Evolutionary conservation across 2,888 invertebrate species (phyloP).

Genomic region (Scaptodrosophila latifasciaeformis): DNA sequence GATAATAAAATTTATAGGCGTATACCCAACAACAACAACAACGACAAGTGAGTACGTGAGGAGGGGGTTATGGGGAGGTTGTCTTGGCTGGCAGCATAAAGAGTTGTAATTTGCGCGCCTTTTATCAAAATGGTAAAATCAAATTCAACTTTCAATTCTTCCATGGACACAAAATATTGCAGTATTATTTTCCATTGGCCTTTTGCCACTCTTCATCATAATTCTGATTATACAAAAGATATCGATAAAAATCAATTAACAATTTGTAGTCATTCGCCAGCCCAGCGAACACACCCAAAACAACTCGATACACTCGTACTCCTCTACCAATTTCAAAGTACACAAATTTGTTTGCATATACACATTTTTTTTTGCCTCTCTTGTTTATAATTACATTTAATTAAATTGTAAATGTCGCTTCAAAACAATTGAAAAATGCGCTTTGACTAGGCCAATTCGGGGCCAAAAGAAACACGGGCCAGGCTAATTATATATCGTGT

Average conservation of each 20-base stretch:
- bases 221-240: constrained; percentile 53
- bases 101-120: constrained; percentile 56
- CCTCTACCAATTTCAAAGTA: no score
- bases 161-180: no score
- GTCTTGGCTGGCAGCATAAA: no score
- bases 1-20: constrained; percentile 65
- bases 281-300: constrained; percentile 38
- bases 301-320: not conserved
- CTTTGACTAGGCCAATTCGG: constrained; percentile 46
- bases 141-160: constrained; percentile 64
- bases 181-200: no score
- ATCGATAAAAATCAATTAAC: constrained; percentile 69
- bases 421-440: constrained; percentile 16
- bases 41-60: constrained; percentile 17
- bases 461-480: constrained; percentile 8
- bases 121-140: constrained; percentile 63
- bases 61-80: not conserved
- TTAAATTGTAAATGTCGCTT: not conserved
- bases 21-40: constrained; percentile 59
- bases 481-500: constrained; percentile 44
- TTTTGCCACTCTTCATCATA: not conserved
- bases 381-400: no score
- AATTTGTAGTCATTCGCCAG: constrained; percentile 54
- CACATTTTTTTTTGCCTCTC: no score
- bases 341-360: no score